These are phyloP conservation scores for Rhyacichthys aspro DNA, from an alignment of 2,797 vertebrate genomes.

Conservation along the genomic window DNA sequence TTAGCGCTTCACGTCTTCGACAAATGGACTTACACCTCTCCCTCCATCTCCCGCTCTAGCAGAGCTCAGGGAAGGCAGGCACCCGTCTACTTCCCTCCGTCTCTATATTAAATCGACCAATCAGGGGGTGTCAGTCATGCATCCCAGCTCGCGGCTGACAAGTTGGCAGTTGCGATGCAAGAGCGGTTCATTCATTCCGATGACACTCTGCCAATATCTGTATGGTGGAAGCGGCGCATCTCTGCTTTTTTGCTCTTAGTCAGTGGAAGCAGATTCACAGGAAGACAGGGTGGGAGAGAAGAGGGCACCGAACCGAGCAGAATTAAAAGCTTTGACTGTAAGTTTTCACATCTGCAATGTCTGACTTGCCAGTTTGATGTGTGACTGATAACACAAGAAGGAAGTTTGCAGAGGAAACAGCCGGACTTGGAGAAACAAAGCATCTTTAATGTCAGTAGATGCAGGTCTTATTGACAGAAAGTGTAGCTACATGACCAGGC, in stretches of 20 bases:
- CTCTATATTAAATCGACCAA: slow-evolving; percentile 84
- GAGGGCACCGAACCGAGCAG: slow-evolving; percentile 68
- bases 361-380: slow-evolving; percentile 75
- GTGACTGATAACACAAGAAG: slow-evolving; percentile 71
- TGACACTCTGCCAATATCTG: slow-evolving; percentile 86
- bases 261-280: slow-evolving; percentile 65
- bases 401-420: slow-evolving; percentile 69
- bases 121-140: slow-evolving; percentile 85
- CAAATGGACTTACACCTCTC: slow-evolving; percentile 85
- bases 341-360: slow-evolving; percentile 75
- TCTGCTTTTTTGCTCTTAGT: slow-evolving; percentile 63
- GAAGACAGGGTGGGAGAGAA: slow-evolving; percentile 49
- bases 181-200: slow-evolving; percentile 85
- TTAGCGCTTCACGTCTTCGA: slow-evolving; percentile 84
- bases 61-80: slow-evolving; percentile 73
- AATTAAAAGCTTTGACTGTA: slow-evolving; percentile 74
- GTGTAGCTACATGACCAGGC: slow-evolving; percentile 37
- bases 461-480: slow-evolving; percentile 56
- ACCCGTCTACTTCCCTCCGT: slow-evolving; percentile 63
- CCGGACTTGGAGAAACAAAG: slow-evolving; percentile 57
- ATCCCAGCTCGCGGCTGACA: slow-evolving; percentile 80
- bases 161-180: slow-evolving; percentile 82
- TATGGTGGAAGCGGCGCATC: slow-evolving; percentile 61
- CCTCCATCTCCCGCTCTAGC: slow-evolving; percentile 73
- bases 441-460: slow-evolving; percentile 52